These are phyloP conservation scores for Chondrilla cf. caribensis DNA, from an alignment of 37 sponge, comb jelly and placozoan species.

Conservation along the genomic window DNA sequence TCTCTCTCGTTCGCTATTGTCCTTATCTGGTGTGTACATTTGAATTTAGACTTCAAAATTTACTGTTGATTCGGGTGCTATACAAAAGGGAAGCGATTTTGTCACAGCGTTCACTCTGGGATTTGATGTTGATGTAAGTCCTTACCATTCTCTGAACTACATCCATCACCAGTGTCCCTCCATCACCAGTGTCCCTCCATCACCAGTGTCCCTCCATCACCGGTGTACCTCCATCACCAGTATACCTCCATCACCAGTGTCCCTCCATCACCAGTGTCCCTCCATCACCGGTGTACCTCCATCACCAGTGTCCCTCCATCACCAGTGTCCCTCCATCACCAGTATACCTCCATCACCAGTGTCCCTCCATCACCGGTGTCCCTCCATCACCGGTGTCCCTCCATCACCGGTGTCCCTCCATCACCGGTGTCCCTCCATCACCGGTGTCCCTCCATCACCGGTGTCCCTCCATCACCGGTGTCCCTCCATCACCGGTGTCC, in stretches of 20 bases:
- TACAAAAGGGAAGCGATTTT: conserved; percentile 98
- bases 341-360: too few relatives aligned
- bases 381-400: too few relatives aligned
- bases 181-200: not conserved
- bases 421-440: too few relatives aligned
- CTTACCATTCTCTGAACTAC: not conserved
- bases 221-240: not conserved
- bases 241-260: too few relatives aligned
- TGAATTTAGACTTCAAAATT: conserved; percentile 77
- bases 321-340: too few relatives aligned
- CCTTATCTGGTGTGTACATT: not conserved
- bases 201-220: not conserved
- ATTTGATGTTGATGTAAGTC: conserved; percentile 83
- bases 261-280: too few relatives aligned
- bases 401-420: not conserved
- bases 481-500: too few relatives aligned
- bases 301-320: too few relatives aligned
- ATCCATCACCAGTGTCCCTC: not conserved
- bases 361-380: too few relatives aligned
- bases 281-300: too few relatives aligned
- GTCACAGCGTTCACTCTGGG: conserved; percentile 95
- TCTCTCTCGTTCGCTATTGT: not conserved
- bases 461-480: too few relatives aligned
- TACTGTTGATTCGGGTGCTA: conserved; percentile 87
- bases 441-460: too few relatives aligned